Percentiles rank a stretch among this genome's conserved stretches.
Evolutionary conservation across 2,113 vertebrate species (phyloP).

Genomic region (Platycercus adscitus): DNA sequence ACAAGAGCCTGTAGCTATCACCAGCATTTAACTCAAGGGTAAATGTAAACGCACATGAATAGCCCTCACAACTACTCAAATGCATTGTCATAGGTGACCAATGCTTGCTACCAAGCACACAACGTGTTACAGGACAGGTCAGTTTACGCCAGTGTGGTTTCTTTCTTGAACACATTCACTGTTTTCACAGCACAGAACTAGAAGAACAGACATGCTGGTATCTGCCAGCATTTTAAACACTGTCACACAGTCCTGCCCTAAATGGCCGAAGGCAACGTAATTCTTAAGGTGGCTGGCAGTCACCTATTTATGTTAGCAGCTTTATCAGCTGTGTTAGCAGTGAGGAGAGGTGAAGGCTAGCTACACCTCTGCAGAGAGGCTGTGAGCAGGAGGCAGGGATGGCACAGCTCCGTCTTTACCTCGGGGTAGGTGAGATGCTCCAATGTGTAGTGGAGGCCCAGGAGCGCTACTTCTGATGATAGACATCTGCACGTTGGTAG

Average conservation of each 20-base stretch:
- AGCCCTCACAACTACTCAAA: neutral
- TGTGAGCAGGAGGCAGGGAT: neutral
- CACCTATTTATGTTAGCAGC: neutral
- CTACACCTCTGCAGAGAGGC: neutral
- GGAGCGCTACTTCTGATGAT: slow-evolving; percentile 91
- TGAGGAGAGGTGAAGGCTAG: neutral
- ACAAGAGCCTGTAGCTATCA: neutral
- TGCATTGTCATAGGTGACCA: neutral
- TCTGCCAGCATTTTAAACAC: neutral
- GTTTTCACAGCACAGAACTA: neutral
- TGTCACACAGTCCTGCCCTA: neutral
- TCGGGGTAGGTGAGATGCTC: slow-evolving; percentile 93
- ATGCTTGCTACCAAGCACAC: fast-evolving
- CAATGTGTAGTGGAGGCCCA: slow-evolving; percentile 86
- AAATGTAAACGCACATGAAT: neutral
- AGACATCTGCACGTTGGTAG: slow-evolving; percentile 91
- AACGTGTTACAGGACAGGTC: neutral
- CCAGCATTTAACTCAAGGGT: neutral
- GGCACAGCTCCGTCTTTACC: slow-evolving; percentile 73
- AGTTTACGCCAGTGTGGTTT: neutral
- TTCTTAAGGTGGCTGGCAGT: neutral
- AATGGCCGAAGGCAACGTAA: neutral
- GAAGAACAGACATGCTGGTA: neutral
- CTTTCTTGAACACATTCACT: neutral
- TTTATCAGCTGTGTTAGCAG: neutral